Evolutionary conservation across 2,113 vertebrate species (phyloP), one percentile per base, ranked within the genome.

Genomic region (Entelurus aequoreus): DNA sequence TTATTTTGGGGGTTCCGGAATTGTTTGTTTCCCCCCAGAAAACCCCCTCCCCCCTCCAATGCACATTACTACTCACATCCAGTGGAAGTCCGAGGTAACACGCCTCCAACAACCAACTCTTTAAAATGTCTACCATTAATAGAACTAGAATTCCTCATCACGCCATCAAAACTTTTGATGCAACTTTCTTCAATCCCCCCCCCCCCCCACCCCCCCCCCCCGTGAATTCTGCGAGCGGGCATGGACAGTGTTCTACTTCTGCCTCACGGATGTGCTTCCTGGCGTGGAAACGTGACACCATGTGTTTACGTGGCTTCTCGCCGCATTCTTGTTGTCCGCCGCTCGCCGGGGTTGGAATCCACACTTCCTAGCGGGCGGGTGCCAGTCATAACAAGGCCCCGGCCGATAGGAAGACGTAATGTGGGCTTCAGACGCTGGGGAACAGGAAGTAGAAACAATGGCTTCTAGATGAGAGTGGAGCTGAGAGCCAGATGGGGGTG

Each of bases 381-480:
- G 58, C 47, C 72, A 85, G 62, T 64, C 73, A 79, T 69, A 71
- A 85, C 87, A 82, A 53, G 74, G 52, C 60, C 67, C 60, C 60
- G 10, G 42, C 10, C 66, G 71, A 77, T 78, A 83, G 85, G 89
- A 88, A 79, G 70, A 9, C 1, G 78, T 60, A 77, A 88, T 82
- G 73, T 71, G 68, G 85, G 76, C 66, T 72, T 68, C 66, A 78
- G 80, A 87, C 76, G 74, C 76, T 65, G 76, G 81, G 56, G 72
- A 84, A 85, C 79, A 87, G 86, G 88, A 91, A 90, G 88, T 69
- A 79, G 69, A 46, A 78, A 87, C 84, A 85, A 86, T 86, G 66
- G 80, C 58, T 65, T 57, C 58, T 69, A 72, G 62, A 72, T 68
- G 59, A 74, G 64, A 77, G 62, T 65, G 70, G 57, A 76, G 66